Evolutionary conservation across 2,113 vertebrate genomes (phyloP), one percentile per base, ranked within the genome.

Genomic region (Chinchilla lanigera): DNA sequence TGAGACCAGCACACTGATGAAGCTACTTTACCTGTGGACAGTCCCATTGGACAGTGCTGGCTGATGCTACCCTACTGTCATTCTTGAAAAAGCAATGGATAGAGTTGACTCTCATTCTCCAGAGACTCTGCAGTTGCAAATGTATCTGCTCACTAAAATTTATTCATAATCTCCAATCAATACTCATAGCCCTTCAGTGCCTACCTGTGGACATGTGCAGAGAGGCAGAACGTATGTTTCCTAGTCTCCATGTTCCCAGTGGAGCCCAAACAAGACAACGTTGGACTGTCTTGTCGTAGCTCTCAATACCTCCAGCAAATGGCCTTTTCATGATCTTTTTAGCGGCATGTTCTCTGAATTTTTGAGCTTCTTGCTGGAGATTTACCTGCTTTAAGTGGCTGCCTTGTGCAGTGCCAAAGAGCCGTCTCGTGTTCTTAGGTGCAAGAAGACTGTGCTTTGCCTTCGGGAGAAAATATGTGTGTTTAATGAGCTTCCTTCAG

Each of bases 1-100:
- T 0, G 41, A 16, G 38, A 35, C 28, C 2, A 0, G 20, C 26
- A 2, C 5, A 1, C 24, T 7, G 19, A 35, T 38, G 30, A 82
- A 35, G 56, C 13, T 9, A 30, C 6, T 0, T 0, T 2, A 47
- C 8, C 0, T 0, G 4, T 1, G 13, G 50, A 56, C 1, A 1
- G 26, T 7, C 65, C 28, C 5, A 5, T 10, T 13, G 75, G 38
- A 50, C 26, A 9, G 17, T 26, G 5, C 12, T 28, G 1, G n/a
- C 12, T 13, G 5, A 5, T 3, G 4, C 11, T 26, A 52, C 16
- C 35, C 69, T n/a, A 3, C 28, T 30, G 54, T 26, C 22, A 24
- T 20, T 50, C 50, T 71, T 7, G 3, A 47, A 24, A 65, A 47
- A 11, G 5, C n/a, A 6, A 28, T 4, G 11, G 38, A 13, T 3